Evolutionary conservation across 2,113 vertebrate genomes (phyloP).

Genomic region (Lepidiolamprologus cunningtoni): DNA sequence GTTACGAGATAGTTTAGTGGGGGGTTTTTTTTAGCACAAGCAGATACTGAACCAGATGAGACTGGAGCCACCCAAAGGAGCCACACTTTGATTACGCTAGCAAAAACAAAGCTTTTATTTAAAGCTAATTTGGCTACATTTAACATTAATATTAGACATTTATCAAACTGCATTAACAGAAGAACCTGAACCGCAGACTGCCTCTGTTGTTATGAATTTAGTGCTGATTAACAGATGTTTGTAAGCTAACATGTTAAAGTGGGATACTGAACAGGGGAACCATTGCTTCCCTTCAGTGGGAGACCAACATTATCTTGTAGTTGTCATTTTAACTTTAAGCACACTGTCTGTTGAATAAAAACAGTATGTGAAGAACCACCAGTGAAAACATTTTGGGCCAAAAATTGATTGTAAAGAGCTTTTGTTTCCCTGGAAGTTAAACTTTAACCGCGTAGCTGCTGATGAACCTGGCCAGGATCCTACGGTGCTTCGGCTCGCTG

Average conservation of each 20-base stretch:
- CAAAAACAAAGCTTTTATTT: neutral
- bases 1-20: neutral
- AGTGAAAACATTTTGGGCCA: neutral
- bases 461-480: neutral
- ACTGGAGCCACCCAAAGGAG: neutral
- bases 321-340: neutral
- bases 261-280: neutral
- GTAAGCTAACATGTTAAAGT: neutral
- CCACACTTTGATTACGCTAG: neutral
- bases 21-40: rapidly evolving
- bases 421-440: neutral
- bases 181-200: neutral
- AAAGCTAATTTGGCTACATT: neutral
- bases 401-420: neutral
- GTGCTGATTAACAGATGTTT: neutral
- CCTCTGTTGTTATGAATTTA: rapidly evolving
- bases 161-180: neutral
- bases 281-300: neutral
- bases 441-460: neutral
- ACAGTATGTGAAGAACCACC: neutral
- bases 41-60: neutral
- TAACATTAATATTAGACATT: neutral
- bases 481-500: neutral
- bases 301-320: neutral
- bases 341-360: neutral